These are phyloP conservation scores for Mus musculus DNA, from an alignment of 2,113 vertebrate genomes.

Conservation along the genomic window DNA sequence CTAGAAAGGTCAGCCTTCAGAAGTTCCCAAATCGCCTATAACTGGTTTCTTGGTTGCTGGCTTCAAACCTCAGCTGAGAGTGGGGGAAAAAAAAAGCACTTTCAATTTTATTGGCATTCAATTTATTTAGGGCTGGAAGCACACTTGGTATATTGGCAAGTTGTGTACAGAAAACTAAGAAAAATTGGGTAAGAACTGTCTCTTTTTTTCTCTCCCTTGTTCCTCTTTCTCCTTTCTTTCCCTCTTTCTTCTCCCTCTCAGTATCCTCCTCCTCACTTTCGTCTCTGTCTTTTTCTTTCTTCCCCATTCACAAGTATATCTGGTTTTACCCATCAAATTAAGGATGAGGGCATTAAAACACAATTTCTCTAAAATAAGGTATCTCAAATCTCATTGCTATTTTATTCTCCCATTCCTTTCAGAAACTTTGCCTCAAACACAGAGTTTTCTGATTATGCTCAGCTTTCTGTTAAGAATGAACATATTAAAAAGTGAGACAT, in stretches of 20 bases:
- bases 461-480: not conserved
- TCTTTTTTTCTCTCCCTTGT: not conserved
- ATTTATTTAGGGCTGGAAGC: slow-evolving; percentile 18
- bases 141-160: slow-evolving; percentile 6
- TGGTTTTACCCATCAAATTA: not conserved
- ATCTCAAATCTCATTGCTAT: not conserved
- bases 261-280: not conserved
- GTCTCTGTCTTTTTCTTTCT: too few relatives aligned
- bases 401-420: not conserved
- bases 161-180: not conserved
- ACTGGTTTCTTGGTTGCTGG: slow-evolving; percentile 56
- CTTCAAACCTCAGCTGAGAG: slow-evolving; percentile 46
- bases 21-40: slow-evolving; percentile 25
- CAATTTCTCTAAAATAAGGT: not conserved
- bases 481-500: not conserved
- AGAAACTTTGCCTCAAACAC: not conserved
- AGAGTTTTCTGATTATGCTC: not conserved
- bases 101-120: slow-evolving; percentile 64
- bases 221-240: too few relatives aligned
- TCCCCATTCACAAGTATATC: too few relatives aligned
- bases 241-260: not conserved
- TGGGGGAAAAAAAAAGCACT: not conserved
- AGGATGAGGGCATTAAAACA: not conserved
- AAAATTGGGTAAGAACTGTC: not conserved
- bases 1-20: slow-evolving; percentile 47